Conservation (phyloP, 2,113 vertebrate genomes). For the Tachycineta bicolor region DNA sequence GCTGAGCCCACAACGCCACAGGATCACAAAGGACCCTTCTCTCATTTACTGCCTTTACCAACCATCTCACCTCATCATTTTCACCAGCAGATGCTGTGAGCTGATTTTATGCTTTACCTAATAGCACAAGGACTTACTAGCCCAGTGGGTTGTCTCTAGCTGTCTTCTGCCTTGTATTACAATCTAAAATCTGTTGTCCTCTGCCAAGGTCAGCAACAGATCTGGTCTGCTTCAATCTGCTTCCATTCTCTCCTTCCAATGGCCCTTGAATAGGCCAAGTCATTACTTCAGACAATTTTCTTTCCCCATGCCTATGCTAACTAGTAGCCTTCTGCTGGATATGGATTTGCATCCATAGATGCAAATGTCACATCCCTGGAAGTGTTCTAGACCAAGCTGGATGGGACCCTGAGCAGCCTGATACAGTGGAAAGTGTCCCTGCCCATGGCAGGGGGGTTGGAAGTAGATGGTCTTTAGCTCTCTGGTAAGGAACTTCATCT, state of each 20-base stretch:
- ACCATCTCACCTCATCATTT: background rate
- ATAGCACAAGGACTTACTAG: constrained; percentile 3
- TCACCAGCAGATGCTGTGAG: background rate
- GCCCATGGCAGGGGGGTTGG: background rate
- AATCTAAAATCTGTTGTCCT: background rate
- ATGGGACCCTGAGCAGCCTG: background rate
- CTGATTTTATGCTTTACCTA: constrained; percentile 28
- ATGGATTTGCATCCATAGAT: background rate
- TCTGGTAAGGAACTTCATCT: background rate
- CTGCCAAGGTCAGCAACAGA: background rate
- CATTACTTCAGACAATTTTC: background rate
- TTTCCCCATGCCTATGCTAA: background rate
- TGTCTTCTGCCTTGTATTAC: background rate
- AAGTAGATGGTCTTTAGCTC: background rate
- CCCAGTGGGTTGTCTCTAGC: background rate
- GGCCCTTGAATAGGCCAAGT: background rate
- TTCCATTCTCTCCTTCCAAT: background rate
- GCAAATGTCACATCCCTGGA: background rate
- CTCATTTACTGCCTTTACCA: background rate
- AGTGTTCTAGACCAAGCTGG: background rate
- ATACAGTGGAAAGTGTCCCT: background rate
- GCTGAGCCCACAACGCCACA: background rate
- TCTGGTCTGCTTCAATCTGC: background rate
- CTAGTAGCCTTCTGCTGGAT: background rate
- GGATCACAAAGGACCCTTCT: background rate